Conservation (phyloP, 2,113 vertebrate species). For the Microcebus jonahi region DNA sequence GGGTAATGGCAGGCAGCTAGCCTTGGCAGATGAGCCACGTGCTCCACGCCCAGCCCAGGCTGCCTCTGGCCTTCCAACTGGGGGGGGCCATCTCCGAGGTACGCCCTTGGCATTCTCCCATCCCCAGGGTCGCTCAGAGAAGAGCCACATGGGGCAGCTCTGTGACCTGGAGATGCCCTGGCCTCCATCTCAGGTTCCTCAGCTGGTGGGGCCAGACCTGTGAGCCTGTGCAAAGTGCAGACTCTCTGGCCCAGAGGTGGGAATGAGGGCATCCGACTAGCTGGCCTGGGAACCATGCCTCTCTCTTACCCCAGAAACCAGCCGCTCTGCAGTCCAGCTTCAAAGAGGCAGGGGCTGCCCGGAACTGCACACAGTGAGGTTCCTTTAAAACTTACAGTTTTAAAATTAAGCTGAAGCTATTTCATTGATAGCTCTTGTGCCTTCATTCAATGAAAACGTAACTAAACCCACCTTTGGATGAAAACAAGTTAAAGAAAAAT, state of each 20-base stretch:
- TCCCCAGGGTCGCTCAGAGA: no score
- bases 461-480: no score
- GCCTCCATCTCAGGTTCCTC: background rate
- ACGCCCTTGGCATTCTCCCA: background rate
- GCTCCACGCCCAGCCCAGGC: background rate
- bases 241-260: no score
- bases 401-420: background rate
- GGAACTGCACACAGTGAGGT: background rate
- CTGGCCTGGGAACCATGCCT: background rate
- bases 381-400: background rate
- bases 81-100: background rate
- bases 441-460: background rate
- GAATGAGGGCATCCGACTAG: background rate
- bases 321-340: no score
- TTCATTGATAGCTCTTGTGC: background rate
- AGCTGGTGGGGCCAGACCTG: background rate
- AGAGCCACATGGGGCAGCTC: background rate
- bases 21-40: background rate
- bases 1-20: background rate
- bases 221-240: accelerated
- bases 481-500: background rate
- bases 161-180: background rate
- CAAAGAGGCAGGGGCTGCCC: background rate
- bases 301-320: accelerated
- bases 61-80: background rate